Base-by-base conservation (phyloP, 2,888 invertebrate species). In the Bhutanitis thaidina region DNA sequence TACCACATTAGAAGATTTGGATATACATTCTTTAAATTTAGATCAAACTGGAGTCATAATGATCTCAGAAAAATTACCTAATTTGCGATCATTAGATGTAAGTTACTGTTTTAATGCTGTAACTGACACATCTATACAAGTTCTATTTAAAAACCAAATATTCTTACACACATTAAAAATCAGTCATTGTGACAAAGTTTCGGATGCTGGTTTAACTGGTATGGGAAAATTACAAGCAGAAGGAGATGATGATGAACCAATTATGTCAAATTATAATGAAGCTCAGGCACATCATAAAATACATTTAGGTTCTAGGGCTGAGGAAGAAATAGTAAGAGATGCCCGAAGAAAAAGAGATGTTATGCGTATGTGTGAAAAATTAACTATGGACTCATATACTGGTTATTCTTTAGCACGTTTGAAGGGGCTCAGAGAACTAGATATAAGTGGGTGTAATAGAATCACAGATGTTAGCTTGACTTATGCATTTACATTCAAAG, bases 401-500 rank as follows among this genome's bases (percentile, higher is more conserved):
- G 90, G 91, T 1, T 91, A 87, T 63, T 91, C 91, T 7, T 80
- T 93, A 52, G 88, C 89, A 29, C 80, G 90, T 29, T 64, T 93
- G 10, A 90, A 81, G 56, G 81, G 88, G 0, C 81, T 95, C 1
- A 84, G 78, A 53, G 84, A 90, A 41, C 78, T 95, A 5, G 92
- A 94, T 67, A 80, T 95, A 12, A 91, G 92, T 52, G 91, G 92
- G 0, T 95, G 95, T 67, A 93, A 92, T 58, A 91, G 91, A 72
- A 92, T 95, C 46, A 93, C 94, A 13, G 94, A 95, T 74, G 91
- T 93, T 0, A 93, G 94, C 55, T 69, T 95, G 8, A 93, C 91
- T 54, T 92, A 93, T 62, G 92, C 93, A 34, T 90, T 95, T 55
- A 90, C 90, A 54, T 94, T 94, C 64, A 85, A 90, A 43, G 94